Evolutionary conservation across 2,888 invertebrate genomes (phyloP).

Genomic region (Lomographa bimaculata): DNA sequence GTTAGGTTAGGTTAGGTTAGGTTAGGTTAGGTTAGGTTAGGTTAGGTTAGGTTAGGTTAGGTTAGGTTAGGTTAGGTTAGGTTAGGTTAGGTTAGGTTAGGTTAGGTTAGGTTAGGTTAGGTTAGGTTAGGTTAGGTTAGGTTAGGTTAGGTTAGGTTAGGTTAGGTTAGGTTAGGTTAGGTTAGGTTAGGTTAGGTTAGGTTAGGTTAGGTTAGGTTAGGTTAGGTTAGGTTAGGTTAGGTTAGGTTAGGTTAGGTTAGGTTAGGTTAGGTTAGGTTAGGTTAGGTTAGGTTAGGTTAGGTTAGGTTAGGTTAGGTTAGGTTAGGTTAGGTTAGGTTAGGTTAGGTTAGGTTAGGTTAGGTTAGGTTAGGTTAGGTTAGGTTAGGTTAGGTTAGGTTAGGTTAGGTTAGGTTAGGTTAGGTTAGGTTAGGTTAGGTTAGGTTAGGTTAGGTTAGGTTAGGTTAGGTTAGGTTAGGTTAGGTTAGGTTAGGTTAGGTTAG

Average conservation of each 20-base stretch:
- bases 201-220: slow-evolving; percentile 32
- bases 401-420: slow-evolving; percentile 20
- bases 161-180: slow-evolving; percentile 24
- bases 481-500: slow-evolving; percentile 27
- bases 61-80: slow-evolving; percentile 29
- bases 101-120: slow-evolving; percentile 22
- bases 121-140: slow-evolving; percentile 24
- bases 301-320: slow-evolving; percentile 25
- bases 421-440: slow-evolving; percentile 21
- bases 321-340: slow-evolving; percentile 23
- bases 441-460: slow-evolving; percentile 22
- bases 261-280: slow-evolving; percentile 29
- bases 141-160: slow-evolving; percentile 22
- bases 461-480: slow-evolving; percentile 25
- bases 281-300: slow-evolving; percentile 28
- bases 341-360: slow-evolving; percentile 27
- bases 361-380: slow-evolving; percentile 28
- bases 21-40: slow-evolving; percentile 29
- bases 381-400: slow-evolving; percentile 30
- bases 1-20: slow-evolving; percentile 28
- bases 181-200: slow-evolving; percentile 27
- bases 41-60: slow-evolving; percentile 29
- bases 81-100: slow-evolving; percentile 26
- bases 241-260: slow-evolving; percentile 31
- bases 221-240: slow-evolving; percentile 31